Percentiles rank a stretch among this genome's conserved stretches.
Evolutionary conservation across 2,797 vertebrate species (phyloP).

Genomic region (Furcifer pardalis): DNA sequence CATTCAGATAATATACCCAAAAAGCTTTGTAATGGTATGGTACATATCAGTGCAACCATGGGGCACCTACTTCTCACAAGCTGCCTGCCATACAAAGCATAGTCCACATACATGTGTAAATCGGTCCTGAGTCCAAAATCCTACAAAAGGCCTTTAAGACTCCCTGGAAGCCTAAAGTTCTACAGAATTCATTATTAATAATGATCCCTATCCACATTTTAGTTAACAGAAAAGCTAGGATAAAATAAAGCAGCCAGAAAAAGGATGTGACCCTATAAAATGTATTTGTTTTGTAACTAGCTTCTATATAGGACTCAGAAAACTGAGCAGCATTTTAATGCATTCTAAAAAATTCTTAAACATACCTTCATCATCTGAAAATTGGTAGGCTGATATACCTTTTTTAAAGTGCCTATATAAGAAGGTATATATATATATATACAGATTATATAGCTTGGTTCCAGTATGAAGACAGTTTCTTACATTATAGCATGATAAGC

Average conservation of each 20-base stretch:
- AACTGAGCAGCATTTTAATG: conserved; percentile 41
- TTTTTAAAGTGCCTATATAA: conserved; percentile 35
- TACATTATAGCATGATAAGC: not conserved
- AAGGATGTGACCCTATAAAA: not conserved
- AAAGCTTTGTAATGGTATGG: conserved; percentile 1
- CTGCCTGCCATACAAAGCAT: not conserved
- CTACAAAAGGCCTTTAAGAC: conserved; percentile 8
- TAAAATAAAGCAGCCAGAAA: conserved; percentile 26
- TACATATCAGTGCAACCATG: conserved; percentile 1
- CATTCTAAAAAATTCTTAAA: conserved; percentile 47
- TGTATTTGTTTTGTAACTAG: conserved; percentile 27
- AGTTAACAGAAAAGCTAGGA: conserved; percentile 18
- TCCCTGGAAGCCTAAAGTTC: conserved; percentile 27
- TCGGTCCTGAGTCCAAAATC: not conserved
- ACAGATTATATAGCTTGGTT: not conserved
- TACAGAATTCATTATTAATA: not conserved
- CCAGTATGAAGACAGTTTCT: not conserved
- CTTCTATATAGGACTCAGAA: conserved; percentile 31
- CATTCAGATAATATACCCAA: not conserved
- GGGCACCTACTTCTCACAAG: conserved; percentile 2
- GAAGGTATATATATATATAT: conserved; percentile 32
- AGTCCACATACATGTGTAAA: not conserved
- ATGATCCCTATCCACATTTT: not conserved
- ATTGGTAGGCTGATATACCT: conserved; percentile 50
- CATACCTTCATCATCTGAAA: conserved; percentile 34